A percentile compares a stretch with the other conserved stretches of the same genome.
These are phyloP conservation scores for Murina feae DNA, from an alignment of 2,113 vertebrate species.

Conservation along the genomic window DNA sequence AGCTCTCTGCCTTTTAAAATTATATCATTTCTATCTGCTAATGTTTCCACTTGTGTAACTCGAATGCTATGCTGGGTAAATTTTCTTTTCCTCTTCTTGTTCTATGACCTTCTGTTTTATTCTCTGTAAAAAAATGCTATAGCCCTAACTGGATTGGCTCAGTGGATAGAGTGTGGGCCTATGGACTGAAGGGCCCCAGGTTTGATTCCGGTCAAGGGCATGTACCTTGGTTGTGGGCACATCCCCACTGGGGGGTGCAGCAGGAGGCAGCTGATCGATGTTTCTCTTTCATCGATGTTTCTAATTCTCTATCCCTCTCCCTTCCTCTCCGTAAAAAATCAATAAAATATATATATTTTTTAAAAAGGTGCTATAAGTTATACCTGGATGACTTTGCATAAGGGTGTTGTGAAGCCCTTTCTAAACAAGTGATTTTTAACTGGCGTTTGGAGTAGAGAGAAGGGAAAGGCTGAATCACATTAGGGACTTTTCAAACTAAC, in stretches of 20 bases:
- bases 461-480: neutral
- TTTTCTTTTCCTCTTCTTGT: neutral
- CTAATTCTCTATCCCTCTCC: too few species aligned
- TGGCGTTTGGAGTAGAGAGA: neutral
- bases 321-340: too few species aligned
- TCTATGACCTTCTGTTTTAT: neutral
- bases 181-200: too few species aligned
- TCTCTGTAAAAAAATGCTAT: too few species aligned
- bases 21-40: neutral
- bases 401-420: neutral
- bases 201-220: too few species aligned
- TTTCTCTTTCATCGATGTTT: too few species aligned
- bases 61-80: neutral
- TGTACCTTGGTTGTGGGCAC: too few species aligned
- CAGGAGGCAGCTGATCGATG: too few species aligned
- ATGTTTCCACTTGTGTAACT: neutral
- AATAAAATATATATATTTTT: too few species aligned
- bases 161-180: too few species aligned
- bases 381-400: neutral
- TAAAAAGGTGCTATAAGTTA: neutral
- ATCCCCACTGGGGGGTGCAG: too few species aligned
- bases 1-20: neutral
- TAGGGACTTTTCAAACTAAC: neutral
- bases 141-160: too few species aligned
- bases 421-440: neutral